These are phyloP conservation scores for Mizuhopecten yessoensis DNA, from an alignment of 1,140 invertebrate genomes.

Conservation along the genomic window DNA sequence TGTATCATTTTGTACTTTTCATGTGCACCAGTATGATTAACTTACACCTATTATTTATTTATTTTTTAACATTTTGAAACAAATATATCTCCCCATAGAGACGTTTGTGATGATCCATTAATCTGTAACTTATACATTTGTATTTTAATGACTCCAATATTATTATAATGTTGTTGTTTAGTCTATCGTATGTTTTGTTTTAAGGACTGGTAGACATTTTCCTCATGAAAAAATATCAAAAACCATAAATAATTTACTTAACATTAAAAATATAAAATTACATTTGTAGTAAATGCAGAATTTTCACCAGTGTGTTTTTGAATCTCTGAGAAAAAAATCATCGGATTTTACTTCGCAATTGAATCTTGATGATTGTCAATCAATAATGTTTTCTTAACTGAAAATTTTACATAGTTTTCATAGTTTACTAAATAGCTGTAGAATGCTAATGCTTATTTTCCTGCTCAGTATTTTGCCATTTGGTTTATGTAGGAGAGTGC, in stretches of 20 bases:
- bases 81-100: background rate
- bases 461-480: background rate
- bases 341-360: too few relatives aligned
- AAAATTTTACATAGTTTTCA: background rate
- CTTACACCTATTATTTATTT: background rate
- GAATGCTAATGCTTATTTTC: background rate
- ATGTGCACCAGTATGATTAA: background rate
- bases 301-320: background rate
- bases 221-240: too few relatives aligned
- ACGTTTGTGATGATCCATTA: background rate
- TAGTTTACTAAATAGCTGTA: background rate
- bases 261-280: too few relatives aligned
- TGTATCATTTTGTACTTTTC: background rate
- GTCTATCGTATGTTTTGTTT: background rate
- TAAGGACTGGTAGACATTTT: background rate
- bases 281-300: background rate
- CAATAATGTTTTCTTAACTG: too few relatives aligned
- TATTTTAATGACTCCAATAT: background rate
- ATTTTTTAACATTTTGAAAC: background rate
- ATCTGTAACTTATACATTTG: background rate
- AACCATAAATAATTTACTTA: too few relatives aligned
- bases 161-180: background rate
- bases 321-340: background rate
- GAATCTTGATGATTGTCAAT: too few relatives aligned
- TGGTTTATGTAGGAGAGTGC: background rate